Evolutionary conservation across 2,113 vertebrate species (phyloP).

Genomic region (Stomatorhinus ivindoensis): DNA sequence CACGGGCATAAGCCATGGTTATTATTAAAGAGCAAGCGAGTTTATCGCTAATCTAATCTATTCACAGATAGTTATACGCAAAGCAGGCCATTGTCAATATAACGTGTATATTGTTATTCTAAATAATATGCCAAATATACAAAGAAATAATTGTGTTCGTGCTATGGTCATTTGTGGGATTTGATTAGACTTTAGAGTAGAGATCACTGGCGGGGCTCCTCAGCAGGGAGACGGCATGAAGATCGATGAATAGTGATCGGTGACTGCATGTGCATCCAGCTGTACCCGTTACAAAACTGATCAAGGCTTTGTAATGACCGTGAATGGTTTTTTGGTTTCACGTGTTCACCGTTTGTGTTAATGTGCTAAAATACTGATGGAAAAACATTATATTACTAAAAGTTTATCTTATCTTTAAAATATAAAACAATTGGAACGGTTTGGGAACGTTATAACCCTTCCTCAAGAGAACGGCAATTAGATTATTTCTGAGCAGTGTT

Average conservation of each 20-base stretch:
- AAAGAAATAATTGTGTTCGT: neutral
- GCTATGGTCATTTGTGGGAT: neutral
- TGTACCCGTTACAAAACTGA: neutral
- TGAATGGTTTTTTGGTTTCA: neutral
- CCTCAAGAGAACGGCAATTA: slow-evolving; percentile 54
- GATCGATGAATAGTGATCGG: neutral
- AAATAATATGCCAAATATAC: neutral
- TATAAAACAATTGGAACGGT: slow-evolving; percentile 44
- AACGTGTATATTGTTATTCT: neutral
- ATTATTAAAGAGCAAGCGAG: neutral
- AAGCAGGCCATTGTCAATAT: neutral
- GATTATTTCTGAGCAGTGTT: slow-evolving; percentile 61
- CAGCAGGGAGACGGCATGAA: neutral
- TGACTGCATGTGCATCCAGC: neutral
- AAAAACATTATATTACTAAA: slow-evolving; percentile 32
- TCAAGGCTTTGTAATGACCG: neutral
- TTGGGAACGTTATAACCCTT: slow-evolving; percentile 41
- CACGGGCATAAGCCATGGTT: neutral
- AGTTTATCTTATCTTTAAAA: slow-evolving; percentile 43
- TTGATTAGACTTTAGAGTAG: neutral
- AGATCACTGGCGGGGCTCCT: neutral
- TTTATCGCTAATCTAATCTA: neutral
- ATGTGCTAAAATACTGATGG: slow-evolving; percentile 19
- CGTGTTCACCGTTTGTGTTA: neutral
- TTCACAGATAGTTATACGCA: neutral